phyloP scores from a whole-genome alignment of 2,797 vertebrate genomes.

The Stomatorhinus walkeri region DNA sequence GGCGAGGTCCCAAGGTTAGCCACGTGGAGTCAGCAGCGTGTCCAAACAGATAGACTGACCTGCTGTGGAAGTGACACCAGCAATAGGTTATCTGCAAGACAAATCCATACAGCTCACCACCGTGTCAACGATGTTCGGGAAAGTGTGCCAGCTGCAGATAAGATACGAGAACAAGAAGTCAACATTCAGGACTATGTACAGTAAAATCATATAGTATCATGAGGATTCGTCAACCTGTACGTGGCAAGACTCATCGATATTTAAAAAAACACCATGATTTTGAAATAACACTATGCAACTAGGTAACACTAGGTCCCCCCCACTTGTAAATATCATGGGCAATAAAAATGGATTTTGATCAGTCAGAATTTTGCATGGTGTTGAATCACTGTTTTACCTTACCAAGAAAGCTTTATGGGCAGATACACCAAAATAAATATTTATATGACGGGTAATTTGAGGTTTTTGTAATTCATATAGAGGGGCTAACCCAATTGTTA shows the following conservation, averaged over 20 bases:
- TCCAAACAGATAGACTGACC: constrained; percentile 18
- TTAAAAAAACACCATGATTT: background rate
- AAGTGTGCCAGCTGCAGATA: constrained; percentile 27
- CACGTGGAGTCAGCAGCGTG: constrained; percentile 22
- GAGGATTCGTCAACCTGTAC: background rate
- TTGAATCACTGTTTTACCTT: background rate
- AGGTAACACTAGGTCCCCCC: background rate
- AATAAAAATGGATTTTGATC: background rate
- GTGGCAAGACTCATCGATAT: background rate
- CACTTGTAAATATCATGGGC: background rate
- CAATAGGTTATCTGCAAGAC: background rate
- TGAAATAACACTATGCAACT: background rate
- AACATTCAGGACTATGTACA: background rate
- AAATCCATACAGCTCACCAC: background rate
- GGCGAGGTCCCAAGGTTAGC: constrained; percentile 8
- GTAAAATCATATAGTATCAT: background rate
- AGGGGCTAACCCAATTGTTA: background rate
- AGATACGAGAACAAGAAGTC: background rate
- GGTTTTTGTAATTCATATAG: background rate
- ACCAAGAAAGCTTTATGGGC: background rate
- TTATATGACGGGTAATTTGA: background rate
- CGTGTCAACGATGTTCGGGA: constrained; percentile 37
- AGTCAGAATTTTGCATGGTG: background rate
- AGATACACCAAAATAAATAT: background rate
- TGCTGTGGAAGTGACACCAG: constrained; percentile 15